phyloP scores from a whole-genome alignment of 2,113 vertebrate genomes.

The Xenus cinereus region DNA sequence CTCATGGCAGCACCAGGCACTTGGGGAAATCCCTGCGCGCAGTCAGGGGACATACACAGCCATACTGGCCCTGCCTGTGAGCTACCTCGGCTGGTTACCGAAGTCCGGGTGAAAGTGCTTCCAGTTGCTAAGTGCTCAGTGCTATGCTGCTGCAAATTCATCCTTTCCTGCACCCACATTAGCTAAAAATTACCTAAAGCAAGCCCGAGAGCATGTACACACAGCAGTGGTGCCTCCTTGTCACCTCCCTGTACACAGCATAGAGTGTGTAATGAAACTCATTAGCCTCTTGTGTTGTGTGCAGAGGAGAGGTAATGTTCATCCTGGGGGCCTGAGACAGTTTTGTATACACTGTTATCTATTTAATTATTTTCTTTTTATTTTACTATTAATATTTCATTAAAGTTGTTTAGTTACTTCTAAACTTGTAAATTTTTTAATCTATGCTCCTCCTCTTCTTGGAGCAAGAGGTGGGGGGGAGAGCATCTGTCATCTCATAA shows the following conservation, averaged over 20 bases:
- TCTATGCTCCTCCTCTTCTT: too few species aligned
- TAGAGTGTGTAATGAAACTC: neutral
- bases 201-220: neutral
- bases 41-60: accelerated
- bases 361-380: too few species aligned
- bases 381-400: too few species aligned
- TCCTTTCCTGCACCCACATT: neutral
- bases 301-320: neutral
- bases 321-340: too few species aligned
- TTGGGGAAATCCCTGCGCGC: neutral
- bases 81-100: neutral
- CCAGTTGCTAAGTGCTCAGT: neutral
- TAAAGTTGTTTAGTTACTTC: too few species aligned
- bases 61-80: neutral
- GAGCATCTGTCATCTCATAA: too few species aligned
- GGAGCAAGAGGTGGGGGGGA: too few species aligned
- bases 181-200: neutral
- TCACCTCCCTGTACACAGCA: neutral
- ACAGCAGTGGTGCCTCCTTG: neutral
- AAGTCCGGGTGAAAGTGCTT: neutral
- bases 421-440: too few species aligned
- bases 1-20: neutral
- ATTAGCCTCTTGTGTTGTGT: neutral
- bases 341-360: too few species aligned
- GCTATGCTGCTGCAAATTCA: neutral